phyloP scores from a whole-genome alignment of 2,113 vertebrate genomes.

The Alectura lathami region DNA sequence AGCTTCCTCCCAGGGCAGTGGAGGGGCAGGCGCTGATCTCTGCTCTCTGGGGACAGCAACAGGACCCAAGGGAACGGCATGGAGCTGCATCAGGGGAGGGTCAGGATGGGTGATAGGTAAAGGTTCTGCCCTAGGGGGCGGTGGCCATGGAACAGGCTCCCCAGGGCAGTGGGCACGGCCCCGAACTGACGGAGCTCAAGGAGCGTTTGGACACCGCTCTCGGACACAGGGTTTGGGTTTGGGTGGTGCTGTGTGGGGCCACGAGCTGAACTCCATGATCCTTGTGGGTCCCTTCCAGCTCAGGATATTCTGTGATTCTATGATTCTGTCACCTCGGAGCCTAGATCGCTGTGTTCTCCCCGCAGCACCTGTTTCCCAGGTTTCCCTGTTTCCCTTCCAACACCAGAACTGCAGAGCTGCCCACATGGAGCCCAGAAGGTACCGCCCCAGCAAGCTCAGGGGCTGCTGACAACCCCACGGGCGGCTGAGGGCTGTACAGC shows the following conservation, averaged over 20 bases:
- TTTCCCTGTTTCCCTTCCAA: no score
- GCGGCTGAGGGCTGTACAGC: neutral
- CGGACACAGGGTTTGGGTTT: neutral
- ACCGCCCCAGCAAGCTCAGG: neutral
- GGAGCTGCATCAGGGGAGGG: neutral
- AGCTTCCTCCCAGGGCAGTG: no score
- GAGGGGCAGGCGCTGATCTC: no score
- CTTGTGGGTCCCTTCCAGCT: no score
- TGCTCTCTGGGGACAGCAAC: no score
- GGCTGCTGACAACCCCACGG: conserved; percentile 15
- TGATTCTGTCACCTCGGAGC: neutral
- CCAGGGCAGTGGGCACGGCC: neutral
- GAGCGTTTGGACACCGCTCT: neutral
- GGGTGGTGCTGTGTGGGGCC: neutral
- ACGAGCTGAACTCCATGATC: neutral
- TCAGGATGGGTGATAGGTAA: neutral
- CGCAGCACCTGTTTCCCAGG: neutral
- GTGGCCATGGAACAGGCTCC: neutral
- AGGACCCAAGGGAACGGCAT: neutral
- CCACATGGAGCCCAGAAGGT: conserved; percentile 50
- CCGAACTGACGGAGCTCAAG: neutral
- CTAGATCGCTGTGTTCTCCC: neutral
- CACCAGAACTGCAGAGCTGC: neutral
- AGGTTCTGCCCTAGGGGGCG: neutral
- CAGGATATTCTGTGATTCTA: neutral